phyloP scores from a whole-genome alignment of 53 echinoderm and acorn worm species.

The Zoroaster sp. region DNA sequence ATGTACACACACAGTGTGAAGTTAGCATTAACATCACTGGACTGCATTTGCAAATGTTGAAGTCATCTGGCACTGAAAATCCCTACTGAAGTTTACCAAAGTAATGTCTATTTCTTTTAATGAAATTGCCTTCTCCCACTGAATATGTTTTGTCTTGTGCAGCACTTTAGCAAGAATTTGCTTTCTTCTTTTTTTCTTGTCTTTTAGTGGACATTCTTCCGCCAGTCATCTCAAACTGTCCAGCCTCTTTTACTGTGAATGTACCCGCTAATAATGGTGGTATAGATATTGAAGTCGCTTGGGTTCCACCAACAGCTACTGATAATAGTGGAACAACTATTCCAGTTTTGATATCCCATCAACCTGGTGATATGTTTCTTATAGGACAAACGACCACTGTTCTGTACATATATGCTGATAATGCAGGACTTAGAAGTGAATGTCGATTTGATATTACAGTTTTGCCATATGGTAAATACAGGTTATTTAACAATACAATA shows the following conservation, averaged over 20 bases:
- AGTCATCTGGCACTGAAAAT: not conserved
- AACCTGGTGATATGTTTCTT: conserved; percentile 16
- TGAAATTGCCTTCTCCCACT: not conserved
- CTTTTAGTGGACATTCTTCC: not conserved
- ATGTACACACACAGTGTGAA: too few species aligned
- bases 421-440: not conserved
- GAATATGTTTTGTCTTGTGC: not conserved
- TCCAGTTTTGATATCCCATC: not conserved
- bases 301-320: not conserved
- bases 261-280: not conserved
- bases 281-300: not conserved
- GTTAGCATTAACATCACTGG: too few species aligned
- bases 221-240: not conserved
- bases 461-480: not conserved
- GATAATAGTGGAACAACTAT: not conserved
- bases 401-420: not conserved
- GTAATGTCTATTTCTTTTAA: not conserved
- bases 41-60: not conserved
- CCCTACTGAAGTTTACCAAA: not conserved
- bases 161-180: not conserved
- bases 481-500: too few species aligned
- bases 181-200: not conserved
- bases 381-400: conserved; percentile 44
- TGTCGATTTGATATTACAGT: conserved; percentile 22
- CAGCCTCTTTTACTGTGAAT: not conserved